Evolutionary conservation across 2,888 invertebrate species (phyloP), one percentile per base, ranked within the genome.

Genomic region (Linhomoeus sp.): DNA sequence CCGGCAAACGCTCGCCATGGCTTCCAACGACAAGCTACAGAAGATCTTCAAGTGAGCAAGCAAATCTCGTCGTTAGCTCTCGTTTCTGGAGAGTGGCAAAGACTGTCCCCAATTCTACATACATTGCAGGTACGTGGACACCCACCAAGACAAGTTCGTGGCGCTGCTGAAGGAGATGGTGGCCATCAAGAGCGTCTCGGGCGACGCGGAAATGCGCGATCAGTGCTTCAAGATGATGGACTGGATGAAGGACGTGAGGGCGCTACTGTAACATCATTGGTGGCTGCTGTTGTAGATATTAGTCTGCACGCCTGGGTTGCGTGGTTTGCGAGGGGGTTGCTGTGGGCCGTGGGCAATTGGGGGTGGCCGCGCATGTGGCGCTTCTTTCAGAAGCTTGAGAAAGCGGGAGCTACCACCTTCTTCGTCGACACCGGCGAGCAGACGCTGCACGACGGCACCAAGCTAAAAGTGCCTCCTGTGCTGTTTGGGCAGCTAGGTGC

Each of bases 141-240:
- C 73, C 43, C 77, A 87, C 64, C 76, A 79, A 61, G 65, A 68
- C 2, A 72, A 75, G 46, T 94, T 81, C 64, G 80, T 92, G 50
- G 70, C 77, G 43, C 76, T 77, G 51, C 71, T 94, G 48, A 75
- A 75, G 47, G 81, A 85, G 61, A 83, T 81, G 1, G 88, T 94
- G 25, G 83, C 81, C 2, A 92, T 94, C 60, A 80, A 81, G 57
- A 88, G 88, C 5, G 87, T 94, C n/a, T 92, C 92, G 24, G 79
- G 84, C 61, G 85, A 82, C 77, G 76, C 80, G 3, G 79, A 83
- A 50, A n/a, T 25, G 3, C 29, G 41, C n/a, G 17, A 20, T 17
- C 25, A 39, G 19, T 23, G n/a, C 29, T 2, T 23, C n/a, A 17
- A n/a, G 24, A 45, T 43, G 43, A 19, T 22, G 17, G 7, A 25